phyloP scores from a whole-genome alignment of 2,888 invertebrate genomes.

The Halictus ligatus region DNA sequence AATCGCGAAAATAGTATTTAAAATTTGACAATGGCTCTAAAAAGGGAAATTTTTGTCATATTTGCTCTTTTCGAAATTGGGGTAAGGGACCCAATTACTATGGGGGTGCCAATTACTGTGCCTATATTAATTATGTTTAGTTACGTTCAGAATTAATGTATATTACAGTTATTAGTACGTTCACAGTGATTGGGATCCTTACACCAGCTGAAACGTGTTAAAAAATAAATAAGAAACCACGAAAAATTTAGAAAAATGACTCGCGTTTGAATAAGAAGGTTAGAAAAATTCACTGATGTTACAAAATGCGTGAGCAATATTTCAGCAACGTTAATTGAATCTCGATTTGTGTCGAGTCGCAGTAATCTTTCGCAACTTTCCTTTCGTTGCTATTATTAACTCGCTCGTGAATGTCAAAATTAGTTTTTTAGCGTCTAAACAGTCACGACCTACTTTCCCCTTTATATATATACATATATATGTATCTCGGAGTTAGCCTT shows the following conservation, averaged over 20 bases:
- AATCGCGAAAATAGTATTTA: not conserved
- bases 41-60: too few species aligned
- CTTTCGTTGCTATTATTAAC: slow-evolving; percentile 9
- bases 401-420: slow-evolving; percentile 48
- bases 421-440: slow-evolving; percentile 35
- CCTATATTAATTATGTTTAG: too few species aligned
- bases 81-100: too few species aligned
- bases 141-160: too few species aligned
- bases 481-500: slow-evolving; percentile 30
- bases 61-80: too few species aligned
- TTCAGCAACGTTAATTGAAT: not conserved
- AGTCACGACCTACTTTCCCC: slow-evolving; percentile 56
- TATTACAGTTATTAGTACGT: too few species aligned
- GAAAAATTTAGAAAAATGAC: not conserved
- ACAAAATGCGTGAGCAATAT: not conserved
- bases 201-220: too few species aligned
- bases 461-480: slow-evolving; percentile 18
- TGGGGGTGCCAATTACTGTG: too few species aligned
- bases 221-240: not conserved
- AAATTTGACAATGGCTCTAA: not conserved
- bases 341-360: not conserved
- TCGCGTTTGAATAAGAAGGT: not conserved
- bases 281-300: not conserved
- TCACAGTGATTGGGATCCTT: too few species aligned
- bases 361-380: slow-evolving; percentile 1